Evolutionary conservation across 2,113 vertebrate genomes (phyloP).

Genomic region (Tiliqua scincoides): DNA sequence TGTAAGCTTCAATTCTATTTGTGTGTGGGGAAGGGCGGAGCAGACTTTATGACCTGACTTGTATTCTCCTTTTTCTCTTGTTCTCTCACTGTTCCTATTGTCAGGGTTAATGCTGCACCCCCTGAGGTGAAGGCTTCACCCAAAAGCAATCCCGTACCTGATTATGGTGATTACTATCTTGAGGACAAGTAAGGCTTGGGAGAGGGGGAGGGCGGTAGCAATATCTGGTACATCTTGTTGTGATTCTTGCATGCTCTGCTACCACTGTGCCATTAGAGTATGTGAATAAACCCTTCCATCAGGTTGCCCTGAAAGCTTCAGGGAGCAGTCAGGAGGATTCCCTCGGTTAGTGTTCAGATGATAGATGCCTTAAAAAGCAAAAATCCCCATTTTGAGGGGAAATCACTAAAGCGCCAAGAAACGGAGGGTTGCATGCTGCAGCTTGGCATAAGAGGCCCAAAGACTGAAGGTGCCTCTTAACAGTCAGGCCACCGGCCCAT

Average conservation of each 20-base stretch:
- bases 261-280: neutral
- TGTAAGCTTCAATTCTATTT: neutral
- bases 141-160: neutral
- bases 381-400: neutral
- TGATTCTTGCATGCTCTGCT: neutral
- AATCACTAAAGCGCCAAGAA: neutral
- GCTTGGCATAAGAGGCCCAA: neutral
- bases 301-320: neutral
- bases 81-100: neutral
- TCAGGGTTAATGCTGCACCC: constrained; percentile 14
- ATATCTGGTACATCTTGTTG: accelerated
- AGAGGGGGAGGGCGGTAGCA: too few species aligned
- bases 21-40: too few species aligned
- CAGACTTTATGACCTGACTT: neutral
- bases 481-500: neutral
- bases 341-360: neutral
- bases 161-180: neutral
- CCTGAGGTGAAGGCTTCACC: constrained; percentile 22
- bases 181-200: constrained; percentile 34
- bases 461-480: neutral
- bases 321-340: too few species aligned
- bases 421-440: too few species aligned
- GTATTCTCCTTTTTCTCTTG: neutral
- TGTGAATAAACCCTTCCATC: neutral
- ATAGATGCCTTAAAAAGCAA: neutral